Base-by-base conservation (phyloP, 2,113 vertebrate genomes). In the Petromus typicus region DNA sequence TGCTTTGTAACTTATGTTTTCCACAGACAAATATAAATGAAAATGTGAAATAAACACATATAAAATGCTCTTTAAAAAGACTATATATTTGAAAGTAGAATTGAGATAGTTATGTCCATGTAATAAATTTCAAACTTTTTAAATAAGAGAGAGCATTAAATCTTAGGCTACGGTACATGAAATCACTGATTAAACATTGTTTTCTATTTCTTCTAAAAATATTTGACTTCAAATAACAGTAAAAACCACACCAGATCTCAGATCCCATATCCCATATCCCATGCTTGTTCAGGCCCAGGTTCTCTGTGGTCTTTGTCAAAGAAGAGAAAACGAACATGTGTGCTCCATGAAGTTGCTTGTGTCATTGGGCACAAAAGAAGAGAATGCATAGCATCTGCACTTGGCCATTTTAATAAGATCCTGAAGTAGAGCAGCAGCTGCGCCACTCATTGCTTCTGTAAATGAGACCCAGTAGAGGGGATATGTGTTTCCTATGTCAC, bases 391-490 rank as follows among this genome's bases (percentile, higher is more conserved):
- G 43, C 86, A 93, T 86, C 97, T 95, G 91, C 76, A 95, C 64
- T 78, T 61, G 76, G 76, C 90, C 61, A 78, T 85, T 83, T 84
- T 91, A 81, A 43, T 95, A 90, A 94, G 86, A 95, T 92, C 43
- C 63, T 88, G 57, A 94, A 84, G 81, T 48, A 86, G 90, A 10
- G n/a, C 76, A 90, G 84, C 94, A 96, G 96, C 95, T 96, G 96
- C 96, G 88, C 95, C 96, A 73, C 89, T 94, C 92, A 91, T 96
- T 93, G 71, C 40, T 93, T 95, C 88, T 95, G 73, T 25, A 90
- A 93, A 86, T 5, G 27, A 63, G 40, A 86, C 56, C 57, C 80
- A 43, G 61, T 34, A 64, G 30, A 73, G 45, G 63, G 54, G 95
- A 90, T 94, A 43, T 54, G 32, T 30, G 90, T 91, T 88, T 27